Evolutionary conservation across 35 echinoderm and acorn worm genomes (phyloP), one percentile per base, ranked within the genome.

Genomic region (Amphiura filiformis): DNA sequence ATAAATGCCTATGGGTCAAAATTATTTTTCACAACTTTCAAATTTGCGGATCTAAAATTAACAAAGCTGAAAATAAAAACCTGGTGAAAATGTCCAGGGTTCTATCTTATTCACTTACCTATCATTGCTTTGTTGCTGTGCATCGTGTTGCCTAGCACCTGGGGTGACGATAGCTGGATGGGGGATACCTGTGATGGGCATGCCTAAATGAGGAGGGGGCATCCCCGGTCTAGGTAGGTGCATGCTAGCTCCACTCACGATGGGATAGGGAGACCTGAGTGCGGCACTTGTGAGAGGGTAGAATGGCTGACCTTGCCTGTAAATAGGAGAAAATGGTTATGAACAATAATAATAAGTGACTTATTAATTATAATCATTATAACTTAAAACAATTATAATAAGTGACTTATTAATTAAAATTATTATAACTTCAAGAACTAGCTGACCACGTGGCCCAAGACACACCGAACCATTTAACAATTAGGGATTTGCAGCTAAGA

Each of bases 61-160:
- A n/a, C n/a, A n/a, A n/a, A n/a, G n/a, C n/a, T n/a, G n/a, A n/a
- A n/a, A n/a, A n/a, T n/a, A n/a, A n/a, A n/a, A n/a, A n/a, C n/a
- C n/a, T n/a, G n/a, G n/a, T n/a, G n/a, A n/a, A n/a, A n/a, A n/a
- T n/a, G n/a, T n/a, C n/a, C n/a, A n/a, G n/a, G n/a, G n/a, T n/a
- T n/a, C n/a, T 47, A 47, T 47, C 39, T n/a, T 37, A n/a, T 20
- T 13, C 18, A 12, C 80, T 26, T 85, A 91, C 89, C 89, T 91
- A 38, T 91, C 89, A 38, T 91, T 91, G 40, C 89, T 91, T 82
- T 91, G 89, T 70, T 91, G 89, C 76, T 84, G 89, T 56, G 89
- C 82, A 36, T 91, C 89, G 33, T 91, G 89, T 61, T 91, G 89
- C 52, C 82, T 85, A 56, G 83, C 64, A 37, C 83, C 83, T 7